These are phyloP conservation scores for Drosophila littoralis DNA, from an alignment of 1,140 invertebrate species.

Conservation along the genomic window DNA sequence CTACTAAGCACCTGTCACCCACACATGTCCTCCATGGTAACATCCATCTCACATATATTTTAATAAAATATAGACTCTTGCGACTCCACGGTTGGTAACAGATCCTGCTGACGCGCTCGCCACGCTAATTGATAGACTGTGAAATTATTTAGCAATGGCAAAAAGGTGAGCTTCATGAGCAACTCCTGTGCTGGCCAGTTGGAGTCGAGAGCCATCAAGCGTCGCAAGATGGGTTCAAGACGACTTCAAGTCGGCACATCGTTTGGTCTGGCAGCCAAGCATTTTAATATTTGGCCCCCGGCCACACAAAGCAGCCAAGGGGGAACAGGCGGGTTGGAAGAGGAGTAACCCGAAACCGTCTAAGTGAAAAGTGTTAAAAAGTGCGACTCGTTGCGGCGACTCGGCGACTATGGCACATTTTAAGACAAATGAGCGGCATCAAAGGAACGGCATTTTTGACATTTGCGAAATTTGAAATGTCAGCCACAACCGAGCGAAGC, in stretches of 20 bases:
- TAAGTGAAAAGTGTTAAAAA: slow-evolving; percentile 83
- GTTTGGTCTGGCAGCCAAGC: slow-evolving; percentile 53
- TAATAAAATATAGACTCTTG: background rate
- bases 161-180: slow-evolving; percentile 39
- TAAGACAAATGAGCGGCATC: slow-evolving; percentile 72
- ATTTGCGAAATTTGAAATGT: slow-evolving; percentile 83
- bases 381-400: slow-evolving; percentile 55
- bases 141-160: slow-evolving; percentile 74
- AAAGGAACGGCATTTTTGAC: slow-evolving; percentile 63
- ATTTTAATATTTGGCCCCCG: slow-evolving; percentile 45
- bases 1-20: too few relatives aligned
- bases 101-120: slow-evolving; percentile 56
- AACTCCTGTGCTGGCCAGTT: slow-evolving; percentile 39
- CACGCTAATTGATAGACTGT: slow-evolving; percentile 80
- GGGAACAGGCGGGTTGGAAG: too few relatives aligned
- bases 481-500: slow-evolving; percentile 42
- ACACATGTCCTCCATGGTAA: background rate
- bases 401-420: slow-evolving; percentile 51
- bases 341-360: slow-evolving; percentile 6
- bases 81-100: slow-evolving; percentile 37
- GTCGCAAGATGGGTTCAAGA: background rate
- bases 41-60: background rate
- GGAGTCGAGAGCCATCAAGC: slow-evolving; percentile 43
- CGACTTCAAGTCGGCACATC: slow-evolving; percentile 46
- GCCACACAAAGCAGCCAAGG: slow-evolving; percentile 33